phyloP scores from a whole-genome alignment of 2,113 vertebrate species.

The Misgurnus anguillicaudatus region DNA sequence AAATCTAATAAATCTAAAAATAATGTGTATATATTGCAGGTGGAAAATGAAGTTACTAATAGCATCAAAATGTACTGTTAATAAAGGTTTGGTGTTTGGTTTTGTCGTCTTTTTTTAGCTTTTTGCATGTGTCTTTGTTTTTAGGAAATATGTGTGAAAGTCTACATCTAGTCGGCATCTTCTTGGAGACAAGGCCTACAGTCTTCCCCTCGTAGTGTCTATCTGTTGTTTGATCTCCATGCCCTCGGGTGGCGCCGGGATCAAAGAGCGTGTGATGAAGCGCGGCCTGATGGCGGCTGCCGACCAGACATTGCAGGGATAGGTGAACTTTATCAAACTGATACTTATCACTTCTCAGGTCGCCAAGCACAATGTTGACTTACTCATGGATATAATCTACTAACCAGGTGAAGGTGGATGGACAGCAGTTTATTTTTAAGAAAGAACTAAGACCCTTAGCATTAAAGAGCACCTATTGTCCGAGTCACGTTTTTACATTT shows the following conservation, averaged over 20 bases:
- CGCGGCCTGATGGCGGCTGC: constrained; percentile 83
- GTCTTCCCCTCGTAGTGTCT: constrained; percentile 5
- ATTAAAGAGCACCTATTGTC: too few relatives aligned
- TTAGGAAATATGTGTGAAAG: neutral
- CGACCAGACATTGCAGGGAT: constrained; percentile 79
- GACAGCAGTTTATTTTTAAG: neutral
- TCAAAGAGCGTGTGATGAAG: constrained; percentile 88
- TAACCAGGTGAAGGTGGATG: neutral
- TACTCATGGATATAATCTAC: constrained; percentile 81
- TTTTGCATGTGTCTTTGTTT: constrained; percentile 6
- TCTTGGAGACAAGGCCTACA: neutral
- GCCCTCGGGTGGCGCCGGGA: constrained; percentile 78
- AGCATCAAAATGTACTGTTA: too few relatives aligned
- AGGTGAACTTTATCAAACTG: constrained; percentile 86
- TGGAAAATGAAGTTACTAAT: too few relatives aligned
- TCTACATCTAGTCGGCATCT: neutral
- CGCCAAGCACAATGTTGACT: constrained; percentile 80
- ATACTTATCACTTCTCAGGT: constrained; percentile 82
- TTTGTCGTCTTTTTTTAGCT: too few relatives aligned
- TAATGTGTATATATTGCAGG: too few relatives aligned
- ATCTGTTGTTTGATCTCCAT: constrained; percentile 10
- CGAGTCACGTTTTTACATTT: too few relatives aligned
- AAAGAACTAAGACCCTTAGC: too few relatives aligned
- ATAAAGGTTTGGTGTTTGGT: too few relatives aligned
- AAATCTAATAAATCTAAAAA: too few relatives aligned